These are phyloP conservation scores for Aurelia aurita complex sp. Pacific DNA, from an alignment of 30 jellyfish, hydroid and myxozoan species.

Conservation along the genomic window DNA sequence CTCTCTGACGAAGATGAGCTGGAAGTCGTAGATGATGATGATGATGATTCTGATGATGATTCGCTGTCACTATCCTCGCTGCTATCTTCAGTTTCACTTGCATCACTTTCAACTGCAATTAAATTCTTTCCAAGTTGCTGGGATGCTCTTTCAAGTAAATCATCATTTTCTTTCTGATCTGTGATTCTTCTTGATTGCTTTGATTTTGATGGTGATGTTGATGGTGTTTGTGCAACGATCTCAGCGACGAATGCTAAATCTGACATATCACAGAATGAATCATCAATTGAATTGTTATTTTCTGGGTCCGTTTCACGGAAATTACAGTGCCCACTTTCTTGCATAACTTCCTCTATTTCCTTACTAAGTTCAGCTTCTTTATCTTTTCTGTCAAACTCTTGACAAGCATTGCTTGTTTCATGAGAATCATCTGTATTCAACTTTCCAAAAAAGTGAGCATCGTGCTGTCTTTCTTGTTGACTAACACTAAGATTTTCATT, in stretches of 20 bases:
- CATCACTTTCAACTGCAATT: conserved; percentile 21
- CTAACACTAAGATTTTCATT: no score
- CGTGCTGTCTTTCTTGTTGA: no score
- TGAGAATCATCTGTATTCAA: no score
- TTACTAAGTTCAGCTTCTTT: no score
- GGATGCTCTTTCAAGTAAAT: conserved; percentile 10
- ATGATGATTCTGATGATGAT: background rate
- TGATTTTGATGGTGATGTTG: background rate
- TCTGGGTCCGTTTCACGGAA: no score
- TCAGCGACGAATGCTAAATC: conserved; percentile 22
- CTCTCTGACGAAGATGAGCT: conserved; percentile 38
- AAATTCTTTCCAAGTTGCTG: conserved; percentile 18
- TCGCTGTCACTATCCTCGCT: background rate
- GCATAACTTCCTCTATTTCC: no score
- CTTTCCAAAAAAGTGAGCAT: no score
- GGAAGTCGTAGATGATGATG: conserved; percentile 32
- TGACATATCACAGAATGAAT: conserved; percentile 23
- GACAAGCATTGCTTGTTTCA: no score
- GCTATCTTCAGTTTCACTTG: conserved; percentile 54
- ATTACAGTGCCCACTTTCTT: no score
- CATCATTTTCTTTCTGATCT: conserved; percentile 8
- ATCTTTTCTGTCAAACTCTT: no score
- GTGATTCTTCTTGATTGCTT: background rate
- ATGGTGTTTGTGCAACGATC: conserved; percentile 5
- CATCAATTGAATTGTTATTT: background rate